Base-by-base conservation (phyloP, 2,113 vertebrate species). In the Psophia crepitans region DNA sequence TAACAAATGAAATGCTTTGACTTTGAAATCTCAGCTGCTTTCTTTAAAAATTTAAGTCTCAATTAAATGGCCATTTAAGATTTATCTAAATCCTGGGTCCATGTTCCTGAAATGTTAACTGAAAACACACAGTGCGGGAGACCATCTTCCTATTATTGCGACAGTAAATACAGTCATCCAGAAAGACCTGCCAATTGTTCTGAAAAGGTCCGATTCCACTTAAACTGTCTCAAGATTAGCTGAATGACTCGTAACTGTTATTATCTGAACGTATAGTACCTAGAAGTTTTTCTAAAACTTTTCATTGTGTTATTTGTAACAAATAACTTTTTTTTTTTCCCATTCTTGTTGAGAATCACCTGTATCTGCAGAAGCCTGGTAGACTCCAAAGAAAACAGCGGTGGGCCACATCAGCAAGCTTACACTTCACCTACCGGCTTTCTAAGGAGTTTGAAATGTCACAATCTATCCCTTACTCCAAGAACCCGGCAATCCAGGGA, bases 111-210 rank as follows among this genome's bases (percentile, higher is more conserved):
- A 86, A 63, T 17, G 51, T 7, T 66, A 78, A 65, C 14, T 37
- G 68, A 70, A 76, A 77, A 39, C 16, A 65, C 6, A 33, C 1
- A 60, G 4, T 9, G 30, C 57, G 14, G n/a, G n/a, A 80, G 11
- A 41, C 14, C 28, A 11, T 9, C 22, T 51, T 84, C 39, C 44
- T 64, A 3, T 22, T 22, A 27, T 49, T 51, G 19, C 75, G n/a
- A 11, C 7, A 61, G 6, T 13, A 86, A 83, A 30, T 12, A 27
- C 0, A 54, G 44, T 5, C 13, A 56, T 5, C 9, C 18, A 49
- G n/a, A 63, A 70, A 61, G 33, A 39, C 5, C 0, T 1, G 9
- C 3, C 19, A 44, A 4, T 5, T 51, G 26, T 53, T 64, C 41
- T 57, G 48, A 66, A 57, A 61, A 77, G 20, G 11, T 46, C 21